Base-by-base conservation (phyloP, 2,888 invertebrate species). In the Prosapia bicincta region DNA sequence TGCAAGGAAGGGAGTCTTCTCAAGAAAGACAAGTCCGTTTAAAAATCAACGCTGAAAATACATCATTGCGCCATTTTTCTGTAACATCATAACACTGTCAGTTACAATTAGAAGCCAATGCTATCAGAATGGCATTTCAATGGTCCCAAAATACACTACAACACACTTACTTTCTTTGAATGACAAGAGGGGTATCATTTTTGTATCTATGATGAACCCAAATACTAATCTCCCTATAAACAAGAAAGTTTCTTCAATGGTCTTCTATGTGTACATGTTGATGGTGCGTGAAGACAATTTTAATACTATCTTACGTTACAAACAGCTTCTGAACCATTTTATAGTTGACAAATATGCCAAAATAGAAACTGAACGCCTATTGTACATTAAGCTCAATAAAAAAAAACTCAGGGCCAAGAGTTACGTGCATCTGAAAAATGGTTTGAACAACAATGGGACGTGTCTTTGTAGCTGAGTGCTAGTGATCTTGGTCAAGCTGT, bases 141-240 rank as follows among this genome's bases (percentile, higher is more conserved):
- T 43, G 77, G 23, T 77, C 76, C 1, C 81, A 81, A 26, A 82
- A 84, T 74, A 77, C 82, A 26, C 74, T 84, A 38, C 78, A 80
- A 26, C 85, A 84, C 82, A 0, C 24, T 85, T 1, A 78, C 82
- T 69, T 83, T 83, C 74, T 80, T 79, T 7, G 25, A 67, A 66
- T 81, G 82, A n/a, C 78, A 83, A 66, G 81, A 82, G 78, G 82
- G 81, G 15, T 84, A 83, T 66, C 32, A 74, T 66, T 77, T 81
- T 23, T 26, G 78, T 23, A 74, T 24, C 26, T 13, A 71, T 72
- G 30, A 67, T n/a, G 5, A 70, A 79, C 65, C 77, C 75, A 9
- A 10, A 26, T 20, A 79, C 76, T 66, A 77, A 28, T 66, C 26
- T 9, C 10, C 66, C 72, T 43, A 38, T 15, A 71, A n/a, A 25